Evolutionary conservation across 2,113 vertebrate species (phyloP), one percentile per base, ranked within the genome.

Genomic region (Lophochroa leadbeateri): DNA sequence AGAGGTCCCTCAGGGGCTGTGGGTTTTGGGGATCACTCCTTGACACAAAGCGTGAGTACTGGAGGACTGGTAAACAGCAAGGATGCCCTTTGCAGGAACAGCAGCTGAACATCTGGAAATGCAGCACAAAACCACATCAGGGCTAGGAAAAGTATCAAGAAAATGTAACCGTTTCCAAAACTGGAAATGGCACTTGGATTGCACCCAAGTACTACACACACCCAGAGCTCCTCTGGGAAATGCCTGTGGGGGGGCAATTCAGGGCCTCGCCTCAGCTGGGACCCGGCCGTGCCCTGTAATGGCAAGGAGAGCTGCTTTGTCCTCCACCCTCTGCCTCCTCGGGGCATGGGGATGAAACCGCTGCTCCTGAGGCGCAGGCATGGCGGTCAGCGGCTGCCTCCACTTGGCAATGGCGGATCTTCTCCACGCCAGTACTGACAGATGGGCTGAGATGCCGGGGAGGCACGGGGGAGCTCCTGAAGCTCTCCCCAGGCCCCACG

Each of bases 381-480:
- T 1, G 7, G 2, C 35, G 43, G 13, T 25, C n/a, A 13, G 47
- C 35, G 1, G 4, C 18, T 23, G 27, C 6, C 57, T 23, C 33
- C 57, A 24, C 13, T 3, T 2, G 39, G 57, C 37, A 13, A 15
- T 16, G n/a, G 18, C 39, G 5, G 57, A 12, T 9, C 37, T 24
- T 24, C 29, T 1, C n/a, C 37, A 7, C 1, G 2, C 53, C 10
- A n/a, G 11, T 5, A 49, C 47, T 9, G 55, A 6, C 2, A 10
- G 61, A 9, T 0, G 18, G 20, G 47, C 3, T 2, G 9, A 27
- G 17, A 4, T 1, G 47, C 33, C 3, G 35, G 5, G 27, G 13
- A 46, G 13, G 46, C 31, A 8, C 2, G 1, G 17, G 20, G 27
- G 6, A 11, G 27, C 39, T 6, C 33, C 1, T 2, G 37, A 14